Conservation (phyloP, 2,113 vertebrate genomes). For the Calonectris borealis region DNA sequence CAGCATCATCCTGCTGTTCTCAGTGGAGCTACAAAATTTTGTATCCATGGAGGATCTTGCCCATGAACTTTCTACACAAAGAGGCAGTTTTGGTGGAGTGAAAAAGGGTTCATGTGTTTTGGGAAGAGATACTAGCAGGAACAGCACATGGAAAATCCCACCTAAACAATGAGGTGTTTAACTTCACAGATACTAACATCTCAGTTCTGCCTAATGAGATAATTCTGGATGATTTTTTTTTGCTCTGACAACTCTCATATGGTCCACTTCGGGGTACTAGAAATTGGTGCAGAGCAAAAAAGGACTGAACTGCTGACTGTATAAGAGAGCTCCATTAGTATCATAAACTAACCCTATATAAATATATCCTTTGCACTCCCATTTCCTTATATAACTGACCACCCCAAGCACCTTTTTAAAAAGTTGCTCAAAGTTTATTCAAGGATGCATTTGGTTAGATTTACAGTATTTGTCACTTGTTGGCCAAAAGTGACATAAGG, state of each 20-base stretch:
- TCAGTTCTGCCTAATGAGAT: not conserved
- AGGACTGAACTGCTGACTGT: not conserved
- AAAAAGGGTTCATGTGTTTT: not conserved
- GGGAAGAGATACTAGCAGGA: not conserved
- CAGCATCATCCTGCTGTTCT: conserved; percentile 30
- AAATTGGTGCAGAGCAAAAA: not conserved
- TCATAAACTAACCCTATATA: not conserved
- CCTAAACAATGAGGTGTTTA: not conserved
- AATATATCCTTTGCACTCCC: not conserved
- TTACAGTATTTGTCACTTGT: conserved; percentile 26
- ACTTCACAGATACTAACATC: not conserved
- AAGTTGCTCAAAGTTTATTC: conserved; percentile 40
- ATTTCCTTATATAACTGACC: not conserved
- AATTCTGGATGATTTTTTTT: not conserved
- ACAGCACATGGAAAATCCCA: not conserved
- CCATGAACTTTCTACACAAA: not conserved
- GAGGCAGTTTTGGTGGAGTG: not conserved
- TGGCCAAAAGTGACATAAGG: conserved; percentile 34
- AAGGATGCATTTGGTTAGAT: conserved; percentile 27
- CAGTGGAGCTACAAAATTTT: not conserved
- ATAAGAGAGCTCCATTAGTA: not conserved
- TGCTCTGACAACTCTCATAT: not conserved
- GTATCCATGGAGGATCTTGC: not conserved
- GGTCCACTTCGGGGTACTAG: not conserved
- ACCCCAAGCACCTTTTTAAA: not conserved